Evolutionary conservation across 2,888 invertebrate genomes (phyloP).

Genomic region (Rhopalosiphum nymphaeae): DNA sequence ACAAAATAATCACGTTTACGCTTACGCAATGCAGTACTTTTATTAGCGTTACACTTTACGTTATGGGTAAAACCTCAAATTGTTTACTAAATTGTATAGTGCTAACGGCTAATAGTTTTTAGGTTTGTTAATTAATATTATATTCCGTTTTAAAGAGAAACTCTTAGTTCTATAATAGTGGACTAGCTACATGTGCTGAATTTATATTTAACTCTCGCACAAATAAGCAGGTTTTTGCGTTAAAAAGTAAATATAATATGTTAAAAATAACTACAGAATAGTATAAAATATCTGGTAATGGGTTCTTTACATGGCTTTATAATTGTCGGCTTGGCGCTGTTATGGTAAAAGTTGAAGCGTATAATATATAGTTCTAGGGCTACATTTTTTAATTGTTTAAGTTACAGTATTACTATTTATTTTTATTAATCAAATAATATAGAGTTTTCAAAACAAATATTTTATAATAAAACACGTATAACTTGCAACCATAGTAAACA

Average conservation of each 20-base stretch:
- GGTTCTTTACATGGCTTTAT: background rate
- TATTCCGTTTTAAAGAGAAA: background rate
- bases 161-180: background rate
- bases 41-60: background rate
- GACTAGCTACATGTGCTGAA: background rate
- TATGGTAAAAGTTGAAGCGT: background rate
- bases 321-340: background rate
- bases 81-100: background rate
- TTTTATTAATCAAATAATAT: background rate
- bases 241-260: background rate
- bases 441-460: background rate
- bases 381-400: background rate
- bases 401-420: background rate
- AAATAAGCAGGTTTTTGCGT: background rate
- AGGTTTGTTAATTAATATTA: background rate
- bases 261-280: background rate
- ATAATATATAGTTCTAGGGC: background rate
- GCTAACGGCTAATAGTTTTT: background rate
- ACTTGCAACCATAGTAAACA: background rate
- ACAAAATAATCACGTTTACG: background rate
- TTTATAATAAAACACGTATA: background rate
- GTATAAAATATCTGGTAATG: background rate
- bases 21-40: constrained; percentile 2
- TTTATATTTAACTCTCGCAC: background rate
- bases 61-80: background rate